Evolutionary conservation across 2,888 invertebrate species (phyloP).

Genomic region (Zelleria hepariella): DNA sequence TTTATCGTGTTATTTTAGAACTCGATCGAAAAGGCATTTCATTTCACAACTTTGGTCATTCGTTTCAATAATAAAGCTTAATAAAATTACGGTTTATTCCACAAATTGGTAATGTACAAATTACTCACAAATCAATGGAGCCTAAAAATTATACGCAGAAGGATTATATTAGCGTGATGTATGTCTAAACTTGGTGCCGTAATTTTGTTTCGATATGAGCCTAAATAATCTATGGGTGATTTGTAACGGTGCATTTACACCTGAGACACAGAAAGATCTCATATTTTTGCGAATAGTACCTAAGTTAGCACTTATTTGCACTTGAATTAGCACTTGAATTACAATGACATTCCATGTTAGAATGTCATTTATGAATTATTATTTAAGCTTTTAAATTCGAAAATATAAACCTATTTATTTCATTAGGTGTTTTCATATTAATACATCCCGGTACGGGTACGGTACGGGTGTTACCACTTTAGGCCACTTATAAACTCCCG

Average conservation of each 20-base stretch:
- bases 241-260: slow-evolving; percentile 27
- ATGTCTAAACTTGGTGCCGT: slow-evolving; percentile 8
- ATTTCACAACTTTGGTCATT: background rate
- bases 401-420: too few relatives aligned
- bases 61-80: background rate
- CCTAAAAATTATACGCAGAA: background rate
- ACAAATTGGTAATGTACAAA: background rate
- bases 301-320: too few relatives aligned
- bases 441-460: too few relatives aligned
- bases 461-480: too few relatives aligned
- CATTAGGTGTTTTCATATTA: too few relatives aligned
- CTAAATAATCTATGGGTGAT: slow-evolving; percentile 46
- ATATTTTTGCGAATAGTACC: background rate
- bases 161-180: background rate
- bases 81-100: background rate
- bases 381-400: too few relatives aligned
- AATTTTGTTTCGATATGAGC: slow-evolving; percentile 40
- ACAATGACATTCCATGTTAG: too few relatives aligned
- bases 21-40: background rate
- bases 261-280: background rate
- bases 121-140: slow-evolving; percentile 1
- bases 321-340: too few relatives aligned
- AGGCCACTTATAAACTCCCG: too few relatives aligned
- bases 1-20: too few relatives aligned
- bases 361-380: too few relatives aligned